These are phyloP conservation scores for Penaeus chinensis DNA, from an alignment of 1,140 invertebrate species.

Conservation along the genomic window DNA sequence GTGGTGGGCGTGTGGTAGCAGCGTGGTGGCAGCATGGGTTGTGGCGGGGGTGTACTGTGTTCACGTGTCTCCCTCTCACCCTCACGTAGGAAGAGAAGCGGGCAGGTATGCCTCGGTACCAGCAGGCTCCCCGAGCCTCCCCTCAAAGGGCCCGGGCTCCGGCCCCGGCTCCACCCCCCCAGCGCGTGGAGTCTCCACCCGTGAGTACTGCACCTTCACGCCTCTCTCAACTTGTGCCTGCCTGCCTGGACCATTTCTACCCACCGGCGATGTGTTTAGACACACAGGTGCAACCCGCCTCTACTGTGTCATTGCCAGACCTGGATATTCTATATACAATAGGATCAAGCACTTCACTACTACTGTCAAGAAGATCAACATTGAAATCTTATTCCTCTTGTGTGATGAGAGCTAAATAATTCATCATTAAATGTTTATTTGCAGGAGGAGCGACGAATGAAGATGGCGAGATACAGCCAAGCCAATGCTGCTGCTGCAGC, in stretches of 20 bases:
- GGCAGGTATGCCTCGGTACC: constrained; percentile 60
- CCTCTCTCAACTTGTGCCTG: constrained; percentile 61
- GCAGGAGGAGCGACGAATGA: constrained; percentile 59
- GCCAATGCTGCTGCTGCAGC: constrained; percentile 47
- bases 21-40: constrained; percentile 59
- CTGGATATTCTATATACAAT: constrained; percentile 59
- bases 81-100: constrained; percentile 62
- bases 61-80: constrained; percentile 61
- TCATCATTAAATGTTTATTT: constrained; percentile 42
- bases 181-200: constrained; percentile 61
- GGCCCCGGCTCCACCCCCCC: constrained; percentile 58
- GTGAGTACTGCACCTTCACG: constrained; percentile 61
- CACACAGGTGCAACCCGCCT: constrained; percentile 61
- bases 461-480: constrained; percentile 54
- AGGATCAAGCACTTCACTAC: constrained; percentile 53
- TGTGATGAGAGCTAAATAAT: constrained; percentile 41
- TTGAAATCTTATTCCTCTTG: constrained; percentile 54
- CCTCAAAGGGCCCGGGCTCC: constrained; percentile 57
- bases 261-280: constrained; percentile 60
- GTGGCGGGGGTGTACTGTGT: constrained; percentile 60
- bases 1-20: constrained; percentile 49
- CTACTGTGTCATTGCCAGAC: constrained; percentile 61
- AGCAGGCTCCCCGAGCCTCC: constrained; percentile 58
- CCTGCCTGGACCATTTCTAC: constrained; percentile 62
- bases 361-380: constrained; percentile 53